Evolutionary conservation across 1,140 invertebrate genomes (phyloP).

Genomic region (Pinna nobilis): DNA sequence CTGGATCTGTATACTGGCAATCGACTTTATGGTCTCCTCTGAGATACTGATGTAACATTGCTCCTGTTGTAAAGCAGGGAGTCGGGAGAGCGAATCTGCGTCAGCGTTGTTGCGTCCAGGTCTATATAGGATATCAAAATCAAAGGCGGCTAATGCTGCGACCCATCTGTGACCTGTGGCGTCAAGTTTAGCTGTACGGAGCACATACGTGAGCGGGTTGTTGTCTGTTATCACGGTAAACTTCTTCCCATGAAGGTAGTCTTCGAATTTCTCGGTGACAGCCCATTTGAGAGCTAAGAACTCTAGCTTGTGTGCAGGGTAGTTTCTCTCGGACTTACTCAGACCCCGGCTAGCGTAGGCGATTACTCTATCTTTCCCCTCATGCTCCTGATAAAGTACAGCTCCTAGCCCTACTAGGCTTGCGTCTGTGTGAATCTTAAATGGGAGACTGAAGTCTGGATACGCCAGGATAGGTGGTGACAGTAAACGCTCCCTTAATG

Average conservation of each 20-base stretch:
- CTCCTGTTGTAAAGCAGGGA: background rate
- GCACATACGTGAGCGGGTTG: slow-evolving; percentile 30
- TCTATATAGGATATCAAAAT: slow-evolving; percentile 36
- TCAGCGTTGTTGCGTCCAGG: slow-evolving; percentile 34
- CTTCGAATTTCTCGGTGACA: slow-evolving; percentile 38
- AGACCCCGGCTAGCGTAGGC: slow-evolving; percentile 35
- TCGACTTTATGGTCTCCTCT: background rate
- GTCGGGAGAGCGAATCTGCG: slow-evolving; percentile 43
- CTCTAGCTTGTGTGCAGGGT: slow-evolving; percentile 31
- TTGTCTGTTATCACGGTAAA: slow-evolving; percentile 37
- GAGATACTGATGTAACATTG: background rate
- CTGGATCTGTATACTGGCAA: background rate
- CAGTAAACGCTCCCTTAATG: slow-evolving; percentile 56
- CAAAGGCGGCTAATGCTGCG: slow-evolving; percentile 22
- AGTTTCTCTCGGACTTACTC: slow-evolving; percentile 27
- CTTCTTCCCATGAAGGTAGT: slow-evolving; percentile 30
- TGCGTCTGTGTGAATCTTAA: slow-evolving; percentile 74
- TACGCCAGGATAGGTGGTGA: slow-evolving; percentile 55
- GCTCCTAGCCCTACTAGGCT: slow-evolving; percentile 70
- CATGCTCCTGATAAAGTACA: slow-evolving; percentile 47
- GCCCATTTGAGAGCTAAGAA: slow-evolving; percentile 46
- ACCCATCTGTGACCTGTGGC: slow-evolving; percentile 39
- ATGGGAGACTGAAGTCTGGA: slow-evolving; percentile 65
- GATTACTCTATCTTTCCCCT: slow-evolving; percentile 19
- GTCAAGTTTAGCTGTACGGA: slow-evolving; percentile 38